Conservation (phyloP, 2,113 vertebrate genomes). For the Pavo muticus region DNA sequence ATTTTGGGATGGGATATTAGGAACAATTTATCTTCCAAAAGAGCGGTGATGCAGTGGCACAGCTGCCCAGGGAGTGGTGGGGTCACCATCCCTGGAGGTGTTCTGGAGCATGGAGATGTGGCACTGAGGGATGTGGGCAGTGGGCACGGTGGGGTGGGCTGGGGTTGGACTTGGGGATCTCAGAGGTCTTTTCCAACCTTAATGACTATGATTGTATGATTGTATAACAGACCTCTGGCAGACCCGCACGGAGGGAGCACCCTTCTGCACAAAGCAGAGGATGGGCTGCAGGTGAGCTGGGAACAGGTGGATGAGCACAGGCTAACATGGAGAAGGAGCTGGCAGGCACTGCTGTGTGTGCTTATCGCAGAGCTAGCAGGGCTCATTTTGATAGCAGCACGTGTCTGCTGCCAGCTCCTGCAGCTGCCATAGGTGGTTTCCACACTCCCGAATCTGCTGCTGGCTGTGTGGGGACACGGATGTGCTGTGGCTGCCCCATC, state of each 20-base stretch:
- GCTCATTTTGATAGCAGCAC: not conserved
- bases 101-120: too few species aligned
- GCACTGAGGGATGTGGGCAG: too few species aligned
- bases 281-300: not conserved
- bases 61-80: too few species aligned
- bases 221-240: not conserved
- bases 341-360: not conserved
- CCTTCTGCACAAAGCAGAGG: rapidly evolving
- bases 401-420: not conserved
- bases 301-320: rapidly evolving
- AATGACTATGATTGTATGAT: too few species aligned
- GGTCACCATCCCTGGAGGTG: too few species aligned
- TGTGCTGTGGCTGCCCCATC: not conserved
- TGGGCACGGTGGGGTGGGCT: too few species aligned
- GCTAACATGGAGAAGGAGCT: rapidly evolving
- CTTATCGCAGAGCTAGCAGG: not conserved
- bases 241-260: rapidly evolving
- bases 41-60: too few species aligned
- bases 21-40: too few species aligned
- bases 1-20: not conserved
- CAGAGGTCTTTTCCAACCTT: too few species aligned
- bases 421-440: not conserved
- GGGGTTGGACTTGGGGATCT: too few species aligned
- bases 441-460: rapidly evolving
- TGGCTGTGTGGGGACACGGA: rapidly evolving